phyloP scores from a whole-genome alignment of 2,797 vertebrate species.

The Erpetoichthys calabaricus region DNA sequence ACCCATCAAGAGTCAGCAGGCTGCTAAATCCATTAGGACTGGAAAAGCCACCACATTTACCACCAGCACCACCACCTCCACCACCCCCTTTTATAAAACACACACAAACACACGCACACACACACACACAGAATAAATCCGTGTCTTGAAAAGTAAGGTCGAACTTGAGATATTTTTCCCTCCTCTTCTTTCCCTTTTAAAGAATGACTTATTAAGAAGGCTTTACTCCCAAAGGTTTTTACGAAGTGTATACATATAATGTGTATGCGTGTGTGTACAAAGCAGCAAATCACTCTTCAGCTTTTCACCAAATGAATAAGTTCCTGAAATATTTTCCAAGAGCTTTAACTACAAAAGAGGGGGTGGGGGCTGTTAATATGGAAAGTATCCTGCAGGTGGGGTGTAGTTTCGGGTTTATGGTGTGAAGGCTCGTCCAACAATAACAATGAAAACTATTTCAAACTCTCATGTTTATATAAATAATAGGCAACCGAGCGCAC shows the following conservation, averaged over 20 bases:
- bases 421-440: too few relatives aligned
- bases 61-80: too few relatives aligned
- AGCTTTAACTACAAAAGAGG: conserved; percentile 31
- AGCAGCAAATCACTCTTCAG: conserved; percentile 41
- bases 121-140: background rate
- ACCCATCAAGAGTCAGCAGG: background rate
- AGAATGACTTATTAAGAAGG: conserved; percentile 45
- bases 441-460: too few relatives aligned
- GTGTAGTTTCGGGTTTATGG: too few relatives aligned
- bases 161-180: conserved; percentile 6
- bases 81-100: background rate
- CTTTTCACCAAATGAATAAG: conserved; percentile 57
- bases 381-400: too few relatives aligned
- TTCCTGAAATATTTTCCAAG: conserved; percentile 35
- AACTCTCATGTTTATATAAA: too few relatives aligned
- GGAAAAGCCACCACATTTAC: background rate
- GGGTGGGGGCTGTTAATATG: conserved; percentile 20
- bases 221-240: conserved; percentile 40
- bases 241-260: conserved; percentile 41
- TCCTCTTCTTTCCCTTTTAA: conserved; percentile 24
- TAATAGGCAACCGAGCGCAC: too few relatives aligned
- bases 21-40: conserved; percentile 3
- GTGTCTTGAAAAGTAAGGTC: too few relatives aligned
- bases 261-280: conserved; percentile 31
- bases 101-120: too few relatives aligned